Evolutionary conservation across 2,797 vertebrate genomes (phyloP), one percentile per base, ranked within the genome.

Genomic region (Hylomyscus alleni): DNA sequence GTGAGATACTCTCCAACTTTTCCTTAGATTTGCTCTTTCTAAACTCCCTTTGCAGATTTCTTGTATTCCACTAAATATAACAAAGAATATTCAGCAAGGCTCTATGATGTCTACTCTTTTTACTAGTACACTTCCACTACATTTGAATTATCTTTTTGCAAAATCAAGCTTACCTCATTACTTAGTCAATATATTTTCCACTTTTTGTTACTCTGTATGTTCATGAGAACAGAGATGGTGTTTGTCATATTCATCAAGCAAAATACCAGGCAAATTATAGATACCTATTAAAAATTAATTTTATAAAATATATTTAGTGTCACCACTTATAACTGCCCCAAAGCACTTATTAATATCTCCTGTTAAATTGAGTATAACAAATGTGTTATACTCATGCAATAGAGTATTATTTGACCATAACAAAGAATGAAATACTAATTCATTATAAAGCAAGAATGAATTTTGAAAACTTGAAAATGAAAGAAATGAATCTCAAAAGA

Each of bases 231-330:
- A 91, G 47, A 47, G 24, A 80, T 19, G 58, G 2, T 85, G 7
- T 76, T 44, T 81, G 13, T 72, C 24, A 93, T 88, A 40, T 86
- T 82, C 54, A 85, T 29, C 15, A 88, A 40, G n/a, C 5, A 88
- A 73, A 75, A 44, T 58, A 13, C 3, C 52, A 95, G 60, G 26
- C 12, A 91, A 44, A 76, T 54, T 62, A 77, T 26, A 76, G 31
- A 90, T 91, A 80, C 0, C 8, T 87, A 15, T 89, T 86, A 86
- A 93, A 93, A 96, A 91, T 94, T 0, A 91, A 76, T 69, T 8
- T 90, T 40, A 87, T 11, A 58, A 14, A 76, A 88, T 85, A 17
- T 54, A 12, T 72, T 56, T n/a, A 72, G 3, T 52, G 56, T 37
- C 24, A 54, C 29, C 5, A 56, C 44, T 88, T 24, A 40, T 29